Percentiles rank a stretch among this genome's conserved stretches.
Conservation (phyloP, 1,140 invertebrate species). For the Coelopa frigida region DNA sequence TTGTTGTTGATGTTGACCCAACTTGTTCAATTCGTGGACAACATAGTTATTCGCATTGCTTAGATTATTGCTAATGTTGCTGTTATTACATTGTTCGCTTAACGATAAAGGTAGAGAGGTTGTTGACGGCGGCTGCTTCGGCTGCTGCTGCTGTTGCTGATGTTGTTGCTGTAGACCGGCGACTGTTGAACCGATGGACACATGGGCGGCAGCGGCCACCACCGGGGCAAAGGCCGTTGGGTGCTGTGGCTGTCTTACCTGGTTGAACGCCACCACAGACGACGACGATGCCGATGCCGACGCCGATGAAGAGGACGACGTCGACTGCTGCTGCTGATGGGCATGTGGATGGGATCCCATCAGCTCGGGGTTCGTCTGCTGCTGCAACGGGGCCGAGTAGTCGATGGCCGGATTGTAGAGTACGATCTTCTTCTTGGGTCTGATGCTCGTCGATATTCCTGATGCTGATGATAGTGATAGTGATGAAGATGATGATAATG, state of each 20-base stretch:
- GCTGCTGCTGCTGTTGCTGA: conserved; percentile 2
- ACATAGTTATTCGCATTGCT: not conserved
- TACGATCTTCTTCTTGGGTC: conserved; percentile 21
- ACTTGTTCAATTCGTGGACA: too few relatives aligned
- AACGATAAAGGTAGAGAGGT: conserved; percentile 10
- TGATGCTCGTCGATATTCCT: conserved; percentile 11
- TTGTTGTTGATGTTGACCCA: conserved; percentile 7
- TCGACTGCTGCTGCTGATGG: conserved; percentile 35
- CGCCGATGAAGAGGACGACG: too few relatives aligned
- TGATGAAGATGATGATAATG: not conserved
- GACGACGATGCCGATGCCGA: not conserved
- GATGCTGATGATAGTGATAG: conserved; percentile 11
- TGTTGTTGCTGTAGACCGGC: too few relatives aligned
- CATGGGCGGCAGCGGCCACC: not conserved
- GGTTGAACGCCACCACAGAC: conserved; percentile 26
- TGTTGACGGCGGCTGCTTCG: not conserved
- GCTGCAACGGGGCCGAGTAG: conserved; percentile 39
- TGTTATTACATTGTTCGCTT: conserved; percentile 16
- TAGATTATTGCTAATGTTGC: conserved; percentile 8
- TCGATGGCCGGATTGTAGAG: conserved; percentile 37
- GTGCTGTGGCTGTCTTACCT: conserved; percentile 18
- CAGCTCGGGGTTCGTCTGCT: conserved; percentile 39
- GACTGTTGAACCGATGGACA: not conserved
- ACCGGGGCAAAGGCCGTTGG: conserved; percentile 3
- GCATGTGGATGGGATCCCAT: conserved; percentile 41